These are phyloP conservation scores for Hylaeus anthracinus DNA, from an alignment of 1,140 invertebrate genomes.

Conservation along the genomic window DNA sequence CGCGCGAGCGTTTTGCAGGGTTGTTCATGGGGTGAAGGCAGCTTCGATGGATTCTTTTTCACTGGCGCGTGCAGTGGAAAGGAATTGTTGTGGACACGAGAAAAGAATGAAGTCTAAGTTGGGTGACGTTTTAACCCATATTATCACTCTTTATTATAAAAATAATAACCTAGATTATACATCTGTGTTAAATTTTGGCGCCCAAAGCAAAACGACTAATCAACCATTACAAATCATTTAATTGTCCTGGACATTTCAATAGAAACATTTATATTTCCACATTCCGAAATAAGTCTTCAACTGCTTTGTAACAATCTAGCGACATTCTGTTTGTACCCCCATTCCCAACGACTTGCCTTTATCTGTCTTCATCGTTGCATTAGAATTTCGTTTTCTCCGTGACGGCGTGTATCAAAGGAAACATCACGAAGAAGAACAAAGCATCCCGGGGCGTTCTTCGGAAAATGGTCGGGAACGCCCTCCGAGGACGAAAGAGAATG, in stretches of 20 bases:
- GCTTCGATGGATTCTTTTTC: too few relatives aligned
- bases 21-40: not conserved
- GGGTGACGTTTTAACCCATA: too few relatives aligned
- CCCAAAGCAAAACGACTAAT: too few relatives aligned
- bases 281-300: not conserved
- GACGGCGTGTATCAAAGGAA: constrained; percentile 11
- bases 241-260: too few relatives aligned
- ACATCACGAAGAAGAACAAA: constrained; percentile 1
- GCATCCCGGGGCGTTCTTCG: not conserved
- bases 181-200: too few relatives aligned
- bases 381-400: constrained; percentile 9
- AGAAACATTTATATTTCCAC: too few relatives aligned
- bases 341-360: not conserved
- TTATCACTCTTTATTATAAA: too few relatives aligned
- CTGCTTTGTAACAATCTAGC: not conserved
- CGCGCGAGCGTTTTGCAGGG: constrained; percentile 9
- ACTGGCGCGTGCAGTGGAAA: too few relatives aligned
- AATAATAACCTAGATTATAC: too few relatives aligned
- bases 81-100: too few relatives aligned
- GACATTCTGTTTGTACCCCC: not conserved
- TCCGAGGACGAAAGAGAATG: not conserved
- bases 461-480: not conserved
- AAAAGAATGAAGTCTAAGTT: too few relatives aligned
- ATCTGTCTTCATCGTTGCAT: constrained; percentile 1
- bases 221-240: too few relatives aligned